Evolutionary conservation across 2,113 vertebrate species (phyloP).

Genomic region (human (Homo sapiens)): DNA sequence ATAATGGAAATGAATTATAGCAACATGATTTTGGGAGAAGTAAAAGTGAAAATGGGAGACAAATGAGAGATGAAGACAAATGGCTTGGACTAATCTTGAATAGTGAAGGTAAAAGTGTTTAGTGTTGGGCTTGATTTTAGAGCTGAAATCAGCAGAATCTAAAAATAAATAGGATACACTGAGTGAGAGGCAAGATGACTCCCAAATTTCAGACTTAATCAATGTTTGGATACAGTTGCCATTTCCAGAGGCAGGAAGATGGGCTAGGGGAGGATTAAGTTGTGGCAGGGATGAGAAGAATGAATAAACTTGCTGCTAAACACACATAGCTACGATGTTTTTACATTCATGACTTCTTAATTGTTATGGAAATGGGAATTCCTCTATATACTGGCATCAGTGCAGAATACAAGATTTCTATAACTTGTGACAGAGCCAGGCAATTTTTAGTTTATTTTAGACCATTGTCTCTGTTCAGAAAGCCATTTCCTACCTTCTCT

Average conservation of each 20-base stretch:
- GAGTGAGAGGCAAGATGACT: neutral
- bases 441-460: constrained; percentile 27
- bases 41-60: neutral
- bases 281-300: neutral
- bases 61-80: neutral
- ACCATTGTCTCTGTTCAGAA: neutral
- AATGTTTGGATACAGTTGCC: neutral
- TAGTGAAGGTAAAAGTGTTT: neutral
- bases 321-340: neutral
- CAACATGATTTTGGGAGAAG: neutral
- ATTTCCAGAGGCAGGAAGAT: neutral
- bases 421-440: neutral
- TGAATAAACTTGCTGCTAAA: neutral
- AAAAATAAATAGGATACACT: neutral
- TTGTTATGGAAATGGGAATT: neutral
- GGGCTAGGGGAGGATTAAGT: neutral
- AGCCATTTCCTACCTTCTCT: neutral
- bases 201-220: neutral
- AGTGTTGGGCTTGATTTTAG: neutral
- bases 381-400: neutral
- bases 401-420: neutral
- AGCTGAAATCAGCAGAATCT: neutral
- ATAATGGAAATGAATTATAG: neutral
- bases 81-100: neutral
- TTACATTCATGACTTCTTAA: neutral